Base-by-base conservation (phyloP, 2,113 vertebrate species). In the Rallus limicola region DNA sequence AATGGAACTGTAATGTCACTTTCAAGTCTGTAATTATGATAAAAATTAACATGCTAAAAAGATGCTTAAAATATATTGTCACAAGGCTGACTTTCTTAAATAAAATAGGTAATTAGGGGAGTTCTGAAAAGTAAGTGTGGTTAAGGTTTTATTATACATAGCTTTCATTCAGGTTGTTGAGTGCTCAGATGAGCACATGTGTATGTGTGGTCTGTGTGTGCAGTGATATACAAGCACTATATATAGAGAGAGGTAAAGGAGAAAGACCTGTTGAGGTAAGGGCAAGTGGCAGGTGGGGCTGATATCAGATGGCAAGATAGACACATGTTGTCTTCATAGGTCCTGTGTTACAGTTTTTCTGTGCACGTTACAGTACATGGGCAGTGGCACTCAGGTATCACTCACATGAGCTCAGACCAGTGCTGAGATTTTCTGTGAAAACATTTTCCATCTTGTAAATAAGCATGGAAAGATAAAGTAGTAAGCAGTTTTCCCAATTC, bases 321-420 rank as follows among this genome's bases (percentile, higher is more conserved):
- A 18, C 50, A 25, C 40, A 31, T 58, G 6, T 44, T 80, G 20
- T 62, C 64, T 40, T 80, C n/a, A 21, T 1, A 68, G 18, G 16
- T 58, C 42, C 33, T 10, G 1, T 4, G 3, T 28, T 77, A 7
- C 2, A 2, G 10, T 34, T 53, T 16, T 23, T 16, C 13, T 46
- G 13, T 64, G 19, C 6, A 1, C 7, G 10, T 42, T 34, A 14
- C 20, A 53, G 16, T 6, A 26, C 18, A 8, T 16, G 29, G 80
- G 31, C 33, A 44, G 68, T 3, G 7, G 56, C 13, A 4, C 5
- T 5, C 12, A 14, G 5, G 13, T 36, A 55, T 14, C 5, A 17
- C 33, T 38, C 1, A 0, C 2, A 3, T 38, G n/a, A 88, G 29
- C 53, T 70, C 55, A 69, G 38, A 46, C 5, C 15, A 42, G 17